Conservation (phyloP, 30 jellyfish, hydroid and myxozoan genomes). For the Mastigias papua region DNA sequence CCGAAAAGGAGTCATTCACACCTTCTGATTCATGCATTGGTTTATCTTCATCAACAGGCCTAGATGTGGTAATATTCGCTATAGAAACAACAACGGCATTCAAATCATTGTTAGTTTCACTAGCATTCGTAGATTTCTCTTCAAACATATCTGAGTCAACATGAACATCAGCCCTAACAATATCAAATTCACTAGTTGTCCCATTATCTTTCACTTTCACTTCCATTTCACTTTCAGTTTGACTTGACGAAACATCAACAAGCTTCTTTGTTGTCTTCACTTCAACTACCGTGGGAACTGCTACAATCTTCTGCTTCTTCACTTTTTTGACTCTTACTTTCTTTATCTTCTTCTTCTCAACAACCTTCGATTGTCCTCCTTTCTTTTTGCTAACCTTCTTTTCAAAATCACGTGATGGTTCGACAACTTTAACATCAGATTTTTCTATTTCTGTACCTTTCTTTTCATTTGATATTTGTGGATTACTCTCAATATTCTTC, state of each 20-base stretch:
- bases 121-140: neutral
- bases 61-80: no score
- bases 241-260: constrained; percentile 59
- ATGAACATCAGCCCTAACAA: neutral
- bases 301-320: constrained; percentile 2
- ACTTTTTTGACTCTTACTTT: neutral
- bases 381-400: neutral
- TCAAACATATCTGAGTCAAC: neutral
- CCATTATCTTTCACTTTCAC: neutral
- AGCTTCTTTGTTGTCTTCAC: constrained; percentile 17
- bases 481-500: neutral
- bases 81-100: no score
- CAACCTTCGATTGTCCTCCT: constrained; percentile 15
- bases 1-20: no score
- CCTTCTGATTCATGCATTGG: neutral
- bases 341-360: neutral
- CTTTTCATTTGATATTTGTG: neutral
- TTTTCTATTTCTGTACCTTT: constrained; percentile 8
- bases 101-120: no score
- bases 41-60: no score
- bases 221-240: constrained; percentile 65
- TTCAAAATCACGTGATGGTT: neutral
- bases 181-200: neutral
- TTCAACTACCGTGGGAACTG: constrained; percentile 22
- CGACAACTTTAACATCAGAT: neutral